Evolutionary conservation across 2,797 vertebrate species (phyloP).

Genomic region (Myotis pilosus): DNA sequence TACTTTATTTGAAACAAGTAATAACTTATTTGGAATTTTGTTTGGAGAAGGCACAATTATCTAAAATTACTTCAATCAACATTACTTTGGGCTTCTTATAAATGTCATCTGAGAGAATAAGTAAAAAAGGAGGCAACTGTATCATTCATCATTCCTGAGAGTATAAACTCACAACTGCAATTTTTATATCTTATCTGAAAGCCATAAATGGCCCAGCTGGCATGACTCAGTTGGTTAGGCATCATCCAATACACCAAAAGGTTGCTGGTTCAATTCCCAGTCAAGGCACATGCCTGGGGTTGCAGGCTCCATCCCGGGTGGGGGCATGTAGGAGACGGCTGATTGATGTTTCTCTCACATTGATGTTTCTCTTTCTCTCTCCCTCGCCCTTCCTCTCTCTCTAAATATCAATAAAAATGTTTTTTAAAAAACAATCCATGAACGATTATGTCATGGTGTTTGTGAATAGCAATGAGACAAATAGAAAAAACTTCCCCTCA

Average conservation of each 20-base stretch:
- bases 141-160: neutral
- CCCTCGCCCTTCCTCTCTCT: too few relatives aligned
- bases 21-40: constrained; percentile 48
- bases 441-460: neutral
- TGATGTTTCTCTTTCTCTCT: too few relatives aligned
- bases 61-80: constrained; percentile 35
- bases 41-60: neutral
- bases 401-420: too few relatives aligned
- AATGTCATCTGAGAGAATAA: neutral
- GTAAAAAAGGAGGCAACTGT: neutral
- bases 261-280: too few relatives aligned
- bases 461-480: neutral
- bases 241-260: too few relatives aligned
- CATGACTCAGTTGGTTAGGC: too few relatives aligned
- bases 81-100: neutral
- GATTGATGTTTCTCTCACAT: too few relatives aligned
- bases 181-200: neutral
- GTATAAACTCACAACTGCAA: neutral
- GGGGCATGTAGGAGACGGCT: too few relatives aligned
- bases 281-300: too few relatives aligned
- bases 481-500: neutral
- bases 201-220: neutral
- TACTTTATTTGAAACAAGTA: constrained; percentile 43
- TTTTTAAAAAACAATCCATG: neutral
- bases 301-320: too few relatives aligned